These are phyloP conservation scores for Dermolepida albohirtum DNA, from an alignment of 2,888 invertebrate genomes.

Conservation along the genomic window DNA sequence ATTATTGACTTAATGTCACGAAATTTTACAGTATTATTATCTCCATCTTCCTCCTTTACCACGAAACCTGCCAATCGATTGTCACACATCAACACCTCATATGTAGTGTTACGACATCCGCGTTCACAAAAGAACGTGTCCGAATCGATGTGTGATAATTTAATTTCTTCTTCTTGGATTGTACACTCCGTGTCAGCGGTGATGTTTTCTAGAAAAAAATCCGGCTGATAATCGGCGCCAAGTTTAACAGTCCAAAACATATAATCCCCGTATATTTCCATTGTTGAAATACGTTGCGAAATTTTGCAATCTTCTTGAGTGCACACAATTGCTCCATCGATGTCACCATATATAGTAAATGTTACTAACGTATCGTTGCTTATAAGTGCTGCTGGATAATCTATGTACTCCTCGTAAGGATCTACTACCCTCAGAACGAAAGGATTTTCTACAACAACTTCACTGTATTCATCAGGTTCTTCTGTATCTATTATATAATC, in stretches of 20 bases:
- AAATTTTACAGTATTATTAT: too few species aligned
- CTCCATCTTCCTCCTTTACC: too few species aligned
- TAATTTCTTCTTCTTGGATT: not conserved
- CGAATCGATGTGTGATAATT: not conserved
- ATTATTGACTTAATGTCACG: too few species aligned
- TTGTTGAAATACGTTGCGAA: not conserved
- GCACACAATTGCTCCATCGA: not conserved
- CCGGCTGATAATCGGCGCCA: not conserved
- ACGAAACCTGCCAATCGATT: too few species aligned
- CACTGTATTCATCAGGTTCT: too few species aligned
- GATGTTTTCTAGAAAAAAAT: not conserved
- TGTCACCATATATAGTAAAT: not conserved
- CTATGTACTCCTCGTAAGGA: not conserved
- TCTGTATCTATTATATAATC: too few species aligned
- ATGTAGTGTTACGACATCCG: not conserved
- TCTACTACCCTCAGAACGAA: not conserved
- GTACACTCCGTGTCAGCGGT: not conserved
- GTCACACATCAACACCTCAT: not conserved
- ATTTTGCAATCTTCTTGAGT: not conserved
- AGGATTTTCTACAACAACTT: too few species aligned
- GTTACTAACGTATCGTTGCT: not conserved
- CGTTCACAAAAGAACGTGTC: not conserved
- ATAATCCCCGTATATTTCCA: not conserved
- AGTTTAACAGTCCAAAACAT: constrained; percentile 1
- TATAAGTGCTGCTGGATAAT: constrained; percentile 2